phyloP scores from a whole-genome alignment of 1,140 invertebrate genomes.

The Musca vetustissima region DNA sequence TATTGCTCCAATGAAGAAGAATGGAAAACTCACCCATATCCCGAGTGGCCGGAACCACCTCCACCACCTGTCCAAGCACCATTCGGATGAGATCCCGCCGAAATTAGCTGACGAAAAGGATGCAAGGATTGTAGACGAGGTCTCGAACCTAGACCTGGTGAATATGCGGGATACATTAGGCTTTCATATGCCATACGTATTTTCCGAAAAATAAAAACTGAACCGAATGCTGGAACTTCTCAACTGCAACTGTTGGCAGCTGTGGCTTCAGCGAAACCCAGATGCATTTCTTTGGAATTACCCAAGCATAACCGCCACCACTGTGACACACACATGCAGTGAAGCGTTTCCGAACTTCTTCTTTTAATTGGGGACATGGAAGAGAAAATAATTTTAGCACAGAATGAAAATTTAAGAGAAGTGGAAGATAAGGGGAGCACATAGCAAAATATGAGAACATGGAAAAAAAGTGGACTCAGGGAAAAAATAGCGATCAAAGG shows the following conservation, averaged over 20 bases:
- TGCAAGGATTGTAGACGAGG: background rate
- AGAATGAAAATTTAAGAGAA: no score
- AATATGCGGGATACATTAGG: background rate
- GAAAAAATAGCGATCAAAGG: no score
- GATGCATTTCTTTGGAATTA: no score
- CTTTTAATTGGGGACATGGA: no score
- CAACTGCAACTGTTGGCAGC: background rate
- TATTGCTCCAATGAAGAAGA: background rate
- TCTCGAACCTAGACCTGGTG: background rate
- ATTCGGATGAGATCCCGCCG: slow-evolving; percentile 37
- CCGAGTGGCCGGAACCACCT: slow-evolving; percentile 40
- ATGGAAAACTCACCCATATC: slow-evolving; percentile 43
- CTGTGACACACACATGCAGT: no score
- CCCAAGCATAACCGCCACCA: no score
- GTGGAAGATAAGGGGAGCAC: no score
- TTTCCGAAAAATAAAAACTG: background rate
- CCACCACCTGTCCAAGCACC: slow-evolving; percentile 36
- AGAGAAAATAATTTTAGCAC: no score
- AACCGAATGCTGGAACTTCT: background rate
- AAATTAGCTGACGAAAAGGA: slow-evolving; percentile 29
- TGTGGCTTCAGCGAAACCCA: background rate
- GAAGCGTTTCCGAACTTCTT: no score
- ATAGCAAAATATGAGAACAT: no score
- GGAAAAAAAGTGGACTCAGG: no score
- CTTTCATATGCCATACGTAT: background rate